Percentiles rank a stretch among this genome's conserved stretches.
Evolutionary conservation across 2,888 invertebrate species (phyloP).

Genomic region (Dynastes grantii): DNA sequence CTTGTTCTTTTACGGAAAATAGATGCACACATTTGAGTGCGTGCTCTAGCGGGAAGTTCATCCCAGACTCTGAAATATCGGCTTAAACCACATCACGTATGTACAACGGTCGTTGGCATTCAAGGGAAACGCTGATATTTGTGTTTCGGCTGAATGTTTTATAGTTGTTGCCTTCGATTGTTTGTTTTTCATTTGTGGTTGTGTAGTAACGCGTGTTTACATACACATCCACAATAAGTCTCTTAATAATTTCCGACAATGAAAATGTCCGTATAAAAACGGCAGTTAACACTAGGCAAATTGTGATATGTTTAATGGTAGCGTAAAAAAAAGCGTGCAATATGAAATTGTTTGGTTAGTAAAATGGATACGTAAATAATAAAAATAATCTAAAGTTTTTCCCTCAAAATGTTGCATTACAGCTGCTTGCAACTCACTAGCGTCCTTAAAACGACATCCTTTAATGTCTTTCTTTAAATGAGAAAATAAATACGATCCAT

Average conservation of each 20-base stretch:
- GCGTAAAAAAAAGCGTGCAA: too few relatives aligned
- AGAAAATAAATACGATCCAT: too few relatives aligned
- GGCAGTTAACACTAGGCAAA: too few relatives aligned
- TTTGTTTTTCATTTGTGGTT: slow-evolving; percentile 45
- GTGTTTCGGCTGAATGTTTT: slow-evolving; percentile 44
- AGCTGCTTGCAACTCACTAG: too few relatives aligned
- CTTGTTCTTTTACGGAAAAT: slow-evolving; percentile 25
- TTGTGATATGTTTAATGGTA: too few relatives aligned
- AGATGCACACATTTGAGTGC: slow-evolving; percentile 34
- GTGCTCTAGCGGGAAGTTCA: slow-evolving; percentile 33
- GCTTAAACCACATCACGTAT: slow-evolving; percentile 47
- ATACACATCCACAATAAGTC: slow-evolving; percentile 33
- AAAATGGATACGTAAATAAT: too few relatives aligned
- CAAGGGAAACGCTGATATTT: slow-evolving; percentile 45
- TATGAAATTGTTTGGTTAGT: too few relatives aligned
- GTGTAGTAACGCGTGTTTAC: slow-evolving; percentile 31
- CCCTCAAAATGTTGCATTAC: too few relatives aligned
- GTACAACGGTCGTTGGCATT: slow-evolving; percentile 43
- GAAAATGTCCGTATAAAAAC: background rate
- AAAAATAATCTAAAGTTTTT: too few relatives aligned
- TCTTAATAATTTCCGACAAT: slow-evolving; percentile 31
- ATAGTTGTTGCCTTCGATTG: slow-evolving; percentile 41
- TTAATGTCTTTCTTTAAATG: too few relatives aligned
- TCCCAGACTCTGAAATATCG: slow-evolving; percentile 34
- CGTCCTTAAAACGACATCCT: too few relatives aligned